Conservation (phyloP, 2,888 invertebrate genomes). For the Heteromurus nitidus region DNA sequence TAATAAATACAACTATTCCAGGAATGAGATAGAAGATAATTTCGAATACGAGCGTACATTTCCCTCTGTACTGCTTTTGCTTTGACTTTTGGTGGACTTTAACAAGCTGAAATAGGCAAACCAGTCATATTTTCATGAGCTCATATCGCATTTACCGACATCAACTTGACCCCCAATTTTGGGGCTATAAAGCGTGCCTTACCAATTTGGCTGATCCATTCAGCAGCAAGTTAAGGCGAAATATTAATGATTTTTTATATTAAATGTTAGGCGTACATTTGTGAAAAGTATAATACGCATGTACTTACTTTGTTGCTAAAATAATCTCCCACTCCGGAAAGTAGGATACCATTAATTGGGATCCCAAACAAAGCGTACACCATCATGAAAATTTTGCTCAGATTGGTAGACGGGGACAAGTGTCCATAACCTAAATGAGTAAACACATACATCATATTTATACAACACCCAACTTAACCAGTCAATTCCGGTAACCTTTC, state of each 20-base stretch:
- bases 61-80: slow-evolving; percentile 74
- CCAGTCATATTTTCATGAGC: not conserved
- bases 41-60: slow-evolving; percentile 84
- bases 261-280: not conserved
- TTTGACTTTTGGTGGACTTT: slow-evolving; percentile 89
- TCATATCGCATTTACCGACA: no score
- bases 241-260: not conserved
- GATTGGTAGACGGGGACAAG: slow-evolving; percentile 87
- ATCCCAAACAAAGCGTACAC: slow-evolving; percentile 91
- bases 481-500: no score
- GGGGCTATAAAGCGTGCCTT: no score
- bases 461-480: no score
- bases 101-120: slow-evolving; percentile 80
- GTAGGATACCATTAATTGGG: slow-evolving; percentile 85
- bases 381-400: slow-evolving; percentile 90
- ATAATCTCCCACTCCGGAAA: slow-evolving; percentile 89
- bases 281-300: not conserved
- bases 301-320: slow-evolving; percentile 84
- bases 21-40: slow-evolving; percentile 91
- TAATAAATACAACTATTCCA: slow-evolving; percentile 90
- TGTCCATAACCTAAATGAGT: slow-evolving; percentile 97
- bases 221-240: not conserved
- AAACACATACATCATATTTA: no score
- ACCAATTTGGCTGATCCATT: no score
- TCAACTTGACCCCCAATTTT: no score